These are phyloP conservation scores for Trissolcus basalis DNA, from an alignment of 1,140 invertebrate genomes.

Conservation along the genomic window DNA sequence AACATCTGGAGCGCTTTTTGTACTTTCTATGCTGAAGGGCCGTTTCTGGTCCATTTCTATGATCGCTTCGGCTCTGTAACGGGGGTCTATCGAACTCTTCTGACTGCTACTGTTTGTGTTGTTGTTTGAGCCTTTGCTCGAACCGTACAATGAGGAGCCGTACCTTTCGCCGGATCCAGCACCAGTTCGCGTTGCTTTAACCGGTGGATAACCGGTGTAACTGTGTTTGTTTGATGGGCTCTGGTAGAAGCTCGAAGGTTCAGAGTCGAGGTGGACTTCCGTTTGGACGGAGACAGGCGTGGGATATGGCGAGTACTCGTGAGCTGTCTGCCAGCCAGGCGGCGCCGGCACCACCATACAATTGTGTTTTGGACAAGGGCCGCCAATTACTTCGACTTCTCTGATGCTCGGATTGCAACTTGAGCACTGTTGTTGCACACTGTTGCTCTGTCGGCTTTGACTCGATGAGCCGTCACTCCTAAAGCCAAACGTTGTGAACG, in stretches of 20 bases:
- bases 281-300: slow-evolving; percentile 33
- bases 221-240: slow-evolving; percentile 52
- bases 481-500: slow-evolving; percentile 70
- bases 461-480: slow-evolving; percentile 60
- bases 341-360: slow-evolving; percentile 68
- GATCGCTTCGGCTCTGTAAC: slow-evolving; percentile 80
- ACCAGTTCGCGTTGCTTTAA: slow-evolving; percentile 68
- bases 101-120: slow-evolving; percentile 57
- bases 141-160: slow-evolving; percentile 73
- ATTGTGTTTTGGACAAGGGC: slow-evolving; percentile 65
- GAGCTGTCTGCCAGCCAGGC: slow-evolving; percentile 66
- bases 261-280: neutral
- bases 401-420: slow-evolving; percentile 62
- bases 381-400: slow-evolving; percentile 50
- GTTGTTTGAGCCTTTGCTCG: slow-evolving; percentile 68
- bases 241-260: slow-evolving; percentile 59
- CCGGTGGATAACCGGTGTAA: slow-evolving; percentile 50
- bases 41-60: slow-evolving; percentile 81
- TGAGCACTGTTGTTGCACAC: slow-evolving; percentile 57
- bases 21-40: slow-evolving; percentile 85
- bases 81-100: slow-evolving; percentile 56
- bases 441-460: slow-evolving; percentile 62
- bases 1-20: slow-evolving; percentile 90
- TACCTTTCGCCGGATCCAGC: slow-evolving; percentile 78
- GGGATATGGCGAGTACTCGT: slow-evolving; percentile 62